Conservation (phyloP, 2,888 invertebrate species). For the Scaeva pyrastri region DNA sequence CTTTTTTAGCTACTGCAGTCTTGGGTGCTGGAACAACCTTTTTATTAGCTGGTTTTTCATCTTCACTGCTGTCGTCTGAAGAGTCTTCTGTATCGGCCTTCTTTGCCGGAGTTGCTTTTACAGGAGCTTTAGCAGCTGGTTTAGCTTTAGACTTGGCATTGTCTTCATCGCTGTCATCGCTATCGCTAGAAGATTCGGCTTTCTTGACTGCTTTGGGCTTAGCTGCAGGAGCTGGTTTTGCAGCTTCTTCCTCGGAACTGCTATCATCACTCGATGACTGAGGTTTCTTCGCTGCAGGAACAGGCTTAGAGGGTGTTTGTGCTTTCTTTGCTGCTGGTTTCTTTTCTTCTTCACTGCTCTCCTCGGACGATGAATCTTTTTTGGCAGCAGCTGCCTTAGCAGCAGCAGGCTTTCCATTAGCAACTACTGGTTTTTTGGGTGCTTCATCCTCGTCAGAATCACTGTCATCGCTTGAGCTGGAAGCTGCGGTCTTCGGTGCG, state of each 20-base stretch:
- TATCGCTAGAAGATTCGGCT: constrained; percentile 79
- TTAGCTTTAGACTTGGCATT: constrained; percentile 77
- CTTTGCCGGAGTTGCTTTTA: constrained; percentile 73
- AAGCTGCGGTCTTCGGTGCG: constrained; percentile 78
- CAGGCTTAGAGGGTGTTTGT: constrained; percentile 41
- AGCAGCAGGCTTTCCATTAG: constrained; percentile 74
- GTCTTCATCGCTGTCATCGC: constrained; percentile 83
- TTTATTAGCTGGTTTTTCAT: constrained; percentile 2
- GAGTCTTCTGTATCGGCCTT: constrained; percentile 78
- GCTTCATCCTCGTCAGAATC: constrained; percentile 80
- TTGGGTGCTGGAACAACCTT: constrained; percentile 42
- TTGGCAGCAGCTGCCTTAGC: constrained; percentile 48
- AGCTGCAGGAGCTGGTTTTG: constrained; percentile 76
- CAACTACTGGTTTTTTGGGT: constrained; percentile 46
- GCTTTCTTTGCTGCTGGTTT: constrained; percentile 76
- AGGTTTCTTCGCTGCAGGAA: constrained; percentile 65
- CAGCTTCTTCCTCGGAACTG: constrained; percentile 81
- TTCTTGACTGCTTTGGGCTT: constrained; percentile 55
- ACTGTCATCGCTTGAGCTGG: constrained; percentile 81
- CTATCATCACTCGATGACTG: constrained; percentile 78
- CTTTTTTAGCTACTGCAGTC: constrained; percentile 23
- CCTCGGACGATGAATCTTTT: constrained; percentile 78
- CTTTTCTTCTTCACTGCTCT: constrained; percentile 80
- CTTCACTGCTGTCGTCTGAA: constrained; percentile 78
- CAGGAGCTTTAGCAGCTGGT: constrained; percentile 69